These are phyloP conservation scores for Epistrophe grossulariae DNA, from an alignment of 2,888 invertebrate species.

Conservation along the genomic window DNA sequence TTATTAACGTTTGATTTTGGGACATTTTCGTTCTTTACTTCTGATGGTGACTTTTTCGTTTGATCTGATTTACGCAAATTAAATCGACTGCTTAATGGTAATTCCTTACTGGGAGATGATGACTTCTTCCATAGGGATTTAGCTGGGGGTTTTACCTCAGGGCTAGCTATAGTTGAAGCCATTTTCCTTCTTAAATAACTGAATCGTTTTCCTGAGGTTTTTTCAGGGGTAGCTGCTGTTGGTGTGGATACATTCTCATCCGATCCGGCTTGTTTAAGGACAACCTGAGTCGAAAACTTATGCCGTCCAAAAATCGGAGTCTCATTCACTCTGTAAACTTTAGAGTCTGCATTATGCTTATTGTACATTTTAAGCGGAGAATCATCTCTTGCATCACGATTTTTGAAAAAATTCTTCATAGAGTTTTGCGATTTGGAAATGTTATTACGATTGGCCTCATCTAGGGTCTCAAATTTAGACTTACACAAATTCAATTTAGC, in stretches of 20 bases:
- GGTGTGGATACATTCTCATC: slow-evolving; percentile 81
- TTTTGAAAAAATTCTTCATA: slow-evolving; percentile 82
- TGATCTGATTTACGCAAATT: slow-evolving; percentile 53
- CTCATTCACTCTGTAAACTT: slow-evolving; percentile 82
- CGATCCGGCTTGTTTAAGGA: slow-evolving; percentile 79
- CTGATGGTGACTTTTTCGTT: slow-evolving; percentile 61
- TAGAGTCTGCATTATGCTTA: slow-evolving; percentile 70
- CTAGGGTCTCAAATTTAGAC: slow-evolving; percentile 82
- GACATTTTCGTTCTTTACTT: slow-evolving; percentile 51
- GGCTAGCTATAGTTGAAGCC: slow-evolving; percentile 17
- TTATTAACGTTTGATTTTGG: slow-evolving; percentile 71
- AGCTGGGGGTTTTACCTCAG: slow-evolving; percentile 22
- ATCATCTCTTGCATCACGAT: slow-evolving; percentile 69
- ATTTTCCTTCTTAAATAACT: slow-evolving; percentile 67
- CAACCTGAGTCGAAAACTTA: slow-evolving; percentile 73
- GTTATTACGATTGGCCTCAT: slow-evolving; percentile 81
- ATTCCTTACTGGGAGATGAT: slow-evolving; percentile 51
- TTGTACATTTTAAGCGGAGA: slow-evolving; percentile 72
- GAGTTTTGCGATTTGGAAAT: slow-evolving; percentile 81
- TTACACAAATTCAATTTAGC: slow-evolving; percentile 82
- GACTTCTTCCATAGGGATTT: slow-evolving; percentile 64
- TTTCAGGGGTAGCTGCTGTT: slow-evolving; percentile 37
- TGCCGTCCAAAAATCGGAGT: slow-evolving; percentile 83
- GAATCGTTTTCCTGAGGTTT: slow-evolving; percentile 55
- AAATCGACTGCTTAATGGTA: slow-evolving; percentile 57